Base-by-base conservation (phyloP, 1,140 invertebrate species). In the Thalassaphorura encarpata region DNA sequence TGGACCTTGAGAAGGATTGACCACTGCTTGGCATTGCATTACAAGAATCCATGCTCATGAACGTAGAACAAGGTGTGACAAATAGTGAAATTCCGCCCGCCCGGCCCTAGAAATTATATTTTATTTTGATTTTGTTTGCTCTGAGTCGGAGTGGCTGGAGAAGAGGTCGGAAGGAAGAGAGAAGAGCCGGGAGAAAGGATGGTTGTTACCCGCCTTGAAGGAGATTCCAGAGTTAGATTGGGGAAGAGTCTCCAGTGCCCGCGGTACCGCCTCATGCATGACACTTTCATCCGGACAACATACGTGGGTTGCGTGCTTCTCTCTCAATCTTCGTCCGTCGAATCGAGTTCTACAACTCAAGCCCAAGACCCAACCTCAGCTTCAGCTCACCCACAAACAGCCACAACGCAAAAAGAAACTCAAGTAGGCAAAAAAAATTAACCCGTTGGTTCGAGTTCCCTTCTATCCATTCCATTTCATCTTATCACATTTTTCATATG, bases 231-330 rank as follows among this genome's bases (percentile, higher is more conserved):
- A 33, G 29, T 21, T 21, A 56, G 48, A 29, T 56, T 49, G 26
- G 54, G 53, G 46, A 56, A 56, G 41, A 43, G 54, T 45, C 40
- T 42, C 56, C 26, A 53, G 28, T 56, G 56, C 48, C 49, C 49
- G 49, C 40, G 33, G 49, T 56, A 58, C 56, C 43, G 56, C 56
- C 56, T 58, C 45, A 49, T 54, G 52, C 51, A 58, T 54, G 51
- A 58, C 51, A 58, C 51, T 58, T 58, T 53, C 36, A 58, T 41
- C 43, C 29, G 56, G 56, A 47, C 28, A 21, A 33, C 1, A 51
- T 58, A 58, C 52, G 27, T 29, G n/a, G n/a, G 18, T 24, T 13
- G 19, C 39, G 21, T 48, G 56, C 56, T 58, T 53, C 50, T 29
- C 21, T 31, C n/a, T n/a, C n/a, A n/a, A n/a, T n/a, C n/a, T n/a